phyloP scores from a whole-genome alignment of 2,113 vertebrate genomes.

The Chloropsis cyanopogon region DNA sequence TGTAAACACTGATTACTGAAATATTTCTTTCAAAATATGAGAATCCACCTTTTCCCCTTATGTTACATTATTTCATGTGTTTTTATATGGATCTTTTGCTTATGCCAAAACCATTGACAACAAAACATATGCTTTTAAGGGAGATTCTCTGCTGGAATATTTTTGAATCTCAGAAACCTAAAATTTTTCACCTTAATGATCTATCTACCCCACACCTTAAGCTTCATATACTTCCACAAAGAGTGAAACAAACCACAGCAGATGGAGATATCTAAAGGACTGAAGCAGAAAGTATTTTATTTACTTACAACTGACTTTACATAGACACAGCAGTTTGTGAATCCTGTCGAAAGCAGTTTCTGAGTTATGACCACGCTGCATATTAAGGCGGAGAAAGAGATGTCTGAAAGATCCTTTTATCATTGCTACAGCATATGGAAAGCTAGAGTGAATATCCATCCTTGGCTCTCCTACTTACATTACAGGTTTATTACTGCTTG shows the following conservation, averaged over 20 bases:
- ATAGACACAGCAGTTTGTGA: slow-evolving; percentile 34
- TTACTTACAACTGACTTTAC: slow-evolving; percentile 47
- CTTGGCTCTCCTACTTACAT: not conserved
- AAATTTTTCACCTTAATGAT: not conserved
- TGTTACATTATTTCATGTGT: not conserved
- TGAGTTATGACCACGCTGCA: slow-evolving; percentile 16
- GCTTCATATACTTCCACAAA: not conserved
- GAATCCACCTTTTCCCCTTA: not conserved
- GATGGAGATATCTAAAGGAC: slow-evolving; percentile 2
- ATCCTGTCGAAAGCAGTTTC: slow-evolving; percentile 40
- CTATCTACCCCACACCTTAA: not conserved
- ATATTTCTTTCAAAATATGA: not conserved
- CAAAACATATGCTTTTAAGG: not conserved
- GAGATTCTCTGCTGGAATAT: not conserved
- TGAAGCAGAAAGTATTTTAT: not conserved
- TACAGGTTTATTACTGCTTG: slow-evolving; percentile 30
- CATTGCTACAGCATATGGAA: slow-evolving; percentile 18
- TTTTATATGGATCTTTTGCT: not conserved
- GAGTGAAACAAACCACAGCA: not conserved
- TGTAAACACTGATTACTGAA: not conserved
- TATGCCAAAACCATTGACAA: not conserved
- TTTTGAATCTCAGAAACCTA: not conserved
- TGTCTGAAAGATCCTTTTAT: slow-evolving; percentile 26
- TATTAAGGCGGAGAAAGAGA: not conserved
- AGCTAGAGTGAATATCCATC: not conserved